Evolutionary conservation across 1,140 invertebrate genomes (phyloP), one percentile per base, ranked within the genome.

Genomic region (Pantala flavescens): DNA sequence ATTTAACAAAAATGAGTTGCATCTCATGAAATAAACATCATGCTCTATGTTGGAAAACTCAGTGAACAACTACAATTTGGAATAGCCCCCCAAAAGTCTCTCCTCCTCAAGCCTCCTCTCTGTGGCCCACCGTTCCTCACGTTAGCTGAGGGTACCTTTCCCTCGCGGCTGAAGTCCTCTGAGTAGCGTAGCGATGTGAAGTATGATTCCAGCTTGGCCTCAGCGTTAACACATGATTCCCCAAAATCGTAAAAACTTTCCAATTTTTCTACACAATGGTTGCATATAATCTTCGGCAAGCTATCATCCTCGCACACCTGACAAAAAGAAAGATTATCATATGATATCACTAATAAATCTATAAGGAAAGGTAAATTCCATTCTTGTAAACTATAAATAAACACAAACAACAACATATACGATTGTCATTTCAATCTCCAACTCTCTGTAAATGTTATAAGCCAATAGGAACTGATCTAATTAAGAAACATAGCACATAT

Each of bases 251-350:
- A 85, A 73, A 86, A 87, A 49, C 82, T 85, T 73, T 91, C 89
- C 71, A 90, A 77, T 76, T 88, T 88, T 76, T 85, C 84, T 43
- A 89, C 80, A 78, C 89, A 91, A 70, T 86, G 84, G 7, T 84
- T 84, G 78, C 90, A 91, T n/a, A 91, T 85, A 23, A 88, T 87
- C 84, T 90, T 90, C 72, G 90, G 90, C 74, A 91, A 80, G 14
- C 87, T 88, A 81, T 90, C 89, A 78, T 88, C 87, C 80, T 90
- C 89, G 72, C 85, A 82, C 23, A 90, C 84, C 89, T 90, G 78
- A 82, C 81, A 79, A 71, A 42, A 73, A 42, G 11, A 73, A 2
- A 43, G n/a, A 63, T 7, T 19, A 14, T 36, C 2, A 36, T n/a
- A n/a, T n/a, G n/a, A n/a, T n/a, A n/a, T n/a, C n/a, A n/a, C n/a